Evolutionary conservation across 2,113 vertebrate species (phyloP), one percentile per base, ranked within the genome.

Genomic region (Gadus macrocephalus): DNA sequence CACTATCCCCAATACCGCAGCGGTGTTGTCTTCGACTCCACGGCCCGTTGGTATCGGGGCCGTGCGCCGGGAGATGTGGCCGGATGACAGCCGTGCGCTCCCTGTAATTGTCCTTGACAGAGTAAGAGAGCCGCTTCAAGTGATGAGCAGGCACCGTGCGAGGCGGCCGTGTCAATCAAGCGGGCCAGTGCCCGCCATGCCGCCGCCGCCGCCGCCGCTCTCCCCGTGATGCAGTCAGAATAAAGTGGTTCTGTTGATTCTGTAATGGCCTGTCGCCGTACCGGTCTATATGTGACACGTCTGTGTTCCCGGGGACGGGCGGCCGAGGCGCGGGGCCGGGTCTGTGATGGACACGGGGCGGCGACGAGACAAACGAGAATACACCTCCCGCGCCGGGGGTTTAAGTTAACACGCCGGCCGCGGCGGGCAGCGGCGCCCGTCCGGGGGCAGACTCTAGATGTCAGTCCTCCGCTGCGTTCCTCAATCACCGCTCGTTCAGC

Each of bases 251-350:
- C 76, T 70, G 70, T 73, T 66, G 59, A 67, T 73, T 82, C 79
- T 82, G 75, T 89, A 89, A 90, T 89, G 85, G 81, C 76, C 85
- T 86, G 89, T 90, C 83, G 27, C 79, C 68, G 61, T 20, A 72
- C 70, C 68, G 81, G 81, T 85, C 86, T 86, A 71, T 62, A 72
- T 75, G 83, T 87, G 85, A 87, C 83, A 80, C 42, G 77, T 64
- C 81, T 65, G 70, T 55, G 76, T 81, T 78, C 76, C 72, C 42
- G 66, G 53, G 53, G 63, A 60, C 67, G 68, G 67, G 70, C 56
- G 65, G 65, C 70, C 56, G 62, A 60, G 75, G 61, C 64, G 81
- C 61, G 56, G 55, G 59, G 49, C 19, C 68, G 38, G 64, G 75
- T 69, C 66, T 74, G 62, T 64, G 70, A 64, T 56, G 75, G 75